A percentile compares a stretch with the other conserved stretches of the same genome.
These are phyloP conservation scores for Hyles euphorbiae DNA, from an alignment of 1,140 invertebrate genomes.

Conservation along the genomic window DNA sequence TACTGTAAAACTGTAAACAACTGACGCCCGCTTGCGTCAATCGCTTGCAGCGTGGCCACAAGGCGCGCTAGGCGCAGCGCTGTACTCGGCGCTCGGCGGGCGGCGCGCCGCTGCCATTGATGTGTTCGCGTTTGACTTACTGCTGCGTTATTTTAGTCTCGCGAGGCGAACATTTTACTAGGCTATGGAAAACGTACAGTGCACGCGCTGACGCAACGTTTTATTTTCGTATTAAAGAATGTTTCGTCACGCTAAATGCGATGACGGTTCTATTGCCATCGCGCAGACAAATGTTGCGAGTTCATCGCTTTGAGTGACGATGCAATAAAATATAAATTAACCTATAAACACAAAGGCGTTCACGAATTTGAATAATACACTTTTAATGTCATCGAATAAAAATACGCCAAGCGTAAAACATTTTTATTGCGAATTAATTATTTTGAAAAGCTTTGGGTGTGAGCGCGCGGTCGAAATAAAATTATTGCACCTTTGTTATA, in stretches of 20 bases:
- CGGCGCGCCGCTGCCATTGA: conserved; percentile 38
- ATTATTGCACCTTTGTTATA: too few species aligned
- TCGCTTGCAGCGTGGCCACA: conserved; percentile 31
- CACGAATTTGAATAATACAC: too few species aligned
- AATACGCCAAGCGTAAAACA: too few species aligned
- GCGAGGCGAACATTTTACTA: conserved; percentile 16
- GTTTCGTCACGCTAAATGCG: conserved; percentile 6
- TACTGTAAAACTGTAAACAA: conserved; percentile 72
- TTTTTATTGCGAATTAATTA: too few species aligned
- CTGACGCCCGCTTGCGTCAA: conserved; percentile 62
- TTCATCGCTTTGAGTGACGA: background rate
- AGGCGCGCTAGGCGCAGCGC: conserved; percentile 14
- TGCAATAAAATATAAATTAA: background rate
- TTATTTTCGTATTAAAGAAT: conserved; percentile 9
- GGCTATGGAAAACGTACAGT: conserved; percentile 17
- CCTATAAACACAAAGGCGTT: too few species aligned
- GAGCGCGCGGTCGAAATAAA: too few species aligned
- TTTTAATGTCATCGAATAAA: too few species aligned
- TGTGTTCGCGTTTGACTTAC: conserved; percentile 40
- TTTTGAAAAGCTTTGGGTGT: too few species aligned
- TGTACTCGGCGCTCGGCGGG: conserved; percentile 11
- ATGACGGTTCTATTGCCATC: too few species aligned
- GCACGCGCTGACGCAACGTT: conserved; percentile 10
- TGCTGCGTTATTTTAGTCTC: conserved; percentile 35
- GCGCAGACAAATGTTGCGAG: background rate